These are phyloP conservation scores for Zalophus californianus DNA, from an alignment of 2,797 vertebrate species.

Conservation along the genomic window DNA sequence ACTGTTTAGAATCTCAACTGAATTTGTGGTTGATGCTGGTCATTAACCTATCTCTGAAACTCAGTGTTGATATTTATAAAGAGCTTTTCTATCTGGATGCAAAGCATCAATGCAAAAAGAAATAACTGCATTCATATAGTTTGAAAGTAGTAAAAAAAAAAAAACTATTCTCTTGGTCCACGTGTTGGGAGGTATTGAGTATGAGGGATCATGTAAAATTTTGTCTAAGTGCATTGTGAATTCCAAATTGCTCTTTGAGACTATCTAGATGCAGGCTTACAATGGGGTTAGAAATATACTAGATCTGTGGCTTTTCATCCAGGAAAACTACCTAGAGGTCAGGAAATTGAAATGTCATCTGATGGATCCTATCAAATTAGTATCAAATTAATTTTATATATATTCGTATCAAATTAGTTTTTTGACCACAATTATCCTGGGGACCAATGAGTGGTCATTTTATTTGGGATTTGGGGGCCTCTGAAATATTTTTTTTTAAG, in stretches of 20 bases:
- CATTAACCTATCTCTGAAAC: not conserved
- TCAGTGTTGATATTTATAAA: not conserved
- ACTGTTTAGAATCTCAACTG: not conserved
- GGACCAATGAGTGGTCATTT: not conserved
- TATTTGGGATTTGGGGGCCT: not conserved
- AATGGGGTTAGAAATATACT: too few relatives aligned
- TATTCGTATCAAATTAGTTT: not conserved
- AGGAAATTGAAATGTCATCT: not conserved
- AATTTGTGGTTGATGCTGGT: not conserved
- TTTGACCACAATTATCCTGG: not conserved
- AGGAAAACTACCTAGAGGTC: not conserved
- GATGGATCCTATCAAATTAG: not conserved
- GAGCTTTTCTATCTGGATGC: not conserved
- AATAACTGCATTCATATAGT: not conserved
- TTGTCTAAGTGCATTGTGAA: not conserved
- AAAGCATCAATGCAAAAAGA: not conserved
- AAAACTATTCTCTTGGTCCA: not conserved
- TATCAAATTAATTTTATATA: not conserved
- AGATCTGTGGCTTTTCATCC: not conserved
- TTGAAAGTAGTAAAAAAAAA: not conserved
- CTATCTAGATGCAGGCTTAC: not conserved
- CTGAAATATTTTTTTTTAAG: too few relatives aligned
- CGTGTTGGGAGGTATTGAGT: not conserved
- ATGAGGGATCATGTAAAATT: not conserved
- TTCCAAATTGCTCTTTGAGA: not conserved